Evolutionary conservation across 2,888 invertebrate genomes (phyloP).

Genomic region (Deroplatys truncata): DNA sequence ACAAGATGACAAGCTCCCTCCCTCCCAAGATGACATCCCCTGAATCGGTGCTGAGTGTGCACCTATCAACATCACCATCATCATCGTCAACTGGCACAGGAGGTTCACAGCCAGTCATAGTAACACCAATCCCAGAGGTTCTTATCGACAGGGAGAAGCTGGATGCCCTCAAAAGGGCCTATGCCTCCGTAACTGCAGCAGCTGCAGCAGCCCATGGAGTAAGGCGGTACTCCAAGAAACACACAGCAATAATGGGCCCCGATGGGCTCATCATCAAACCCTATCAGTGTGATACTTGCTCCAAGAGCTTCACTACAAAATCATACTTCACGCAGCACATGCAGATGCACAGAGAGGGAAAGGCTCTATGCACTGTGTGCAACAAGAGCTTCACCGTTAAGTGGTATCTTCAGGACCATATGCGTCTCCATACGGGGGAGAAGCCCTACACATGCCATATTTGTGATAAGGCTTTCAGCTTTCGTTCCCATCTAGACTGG

Average conservation of each 20-base stretch:
- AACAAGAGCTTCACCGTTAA: slow-evolving; percentile 4
- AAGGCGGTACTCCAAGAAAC: background rate
- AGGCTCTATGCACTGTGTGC: background rate
- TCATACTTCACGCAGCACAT: slow-evolving; percentile 9
- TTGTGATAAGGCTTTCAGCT: slow-evolving; percentile 12
- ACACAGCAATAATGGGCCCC: background rate
- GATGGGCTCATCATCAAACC: slow-evolving; percentile 8
- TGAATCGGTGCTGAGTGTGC: background rate
- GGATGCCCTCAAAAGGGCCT: background rate
- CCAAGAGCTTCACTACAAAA: slow-evolving; percentile 5
- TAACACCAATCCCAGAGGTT: background rate
- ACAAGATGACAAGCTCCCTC: background rate
- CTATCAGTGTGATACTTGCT: background rate
- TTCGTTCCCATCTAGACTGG: slow-evolving; percentile 7
- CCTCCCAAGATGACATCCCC: background rate
- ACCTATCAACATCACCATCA: background rate
- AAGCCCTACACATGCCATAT: background rate
- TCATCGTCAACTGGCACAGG: too few species aligned
- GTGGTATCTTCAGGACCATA: slow-evolving; percentile 9
- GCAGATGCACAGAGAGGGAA: background rate
- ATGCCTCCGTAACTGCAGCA: background rate
- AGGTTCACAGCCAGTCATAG: background rate
- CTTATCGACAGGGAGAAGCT: background rate
- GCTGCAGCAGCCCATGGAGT: background rate
- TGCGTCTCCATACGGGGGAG: slow-evolving; percentile 3